Percentiles rank a stretch among this genome's conserved stretches.
Conservation (phyloP, 2,113 vertebrate genomes). For the Leptocoma aspasia region DNA sequence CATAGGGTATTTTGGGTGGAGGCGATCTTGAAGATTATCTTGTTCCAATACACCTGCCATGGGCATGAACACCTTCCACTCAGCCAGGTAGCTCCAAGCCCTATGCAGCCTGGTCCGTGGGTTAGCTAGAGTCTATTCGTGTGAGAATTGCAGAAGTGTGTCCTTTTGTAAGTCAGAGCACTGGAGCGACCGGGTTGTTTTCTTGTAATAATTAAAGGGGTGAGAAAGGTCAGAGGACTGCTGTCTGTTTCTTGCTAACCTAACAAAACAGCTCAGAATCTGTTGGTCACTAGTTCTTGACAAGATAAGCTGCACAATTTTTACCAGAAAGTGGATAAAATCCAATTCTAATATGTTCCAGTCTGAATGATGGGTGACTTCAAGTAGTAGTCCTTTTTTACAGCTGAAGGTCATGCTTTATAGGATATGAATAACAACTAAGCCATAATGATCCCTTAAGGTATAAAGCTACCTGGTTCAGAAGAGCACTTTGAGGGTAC, state of each 20-base stretch:
- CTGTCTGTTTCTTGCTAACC: background rate
- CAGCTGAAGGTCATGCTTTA: background rate
- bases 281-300: background rate
- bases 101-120: background rate
- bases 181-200: background rate
- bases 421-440: background rate
- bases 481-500: background rate
- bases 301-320: background rate
- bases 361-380: background rate
- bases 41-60: rapidly evolving
- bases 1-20: background rate
- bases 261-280: background rate
- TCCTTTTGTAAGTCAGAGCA: background rate
- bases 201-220: background rate
- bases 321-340: background rate
- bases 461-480: background rate
- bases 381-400: background rate
- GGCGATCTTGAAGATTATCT: background rate
- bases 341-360: background rate
- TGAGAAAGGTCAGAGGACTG: background rate
- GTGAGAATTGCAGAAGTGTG: background rate
- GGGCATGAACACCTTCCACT: background rate
- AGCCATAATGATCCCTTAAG: background rate
- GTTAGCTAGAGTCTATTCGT: background rate
- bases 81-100: background rate